Evolutionary conservation across 1,140 invertebrate species (phyloP).

Genomic region (Dendrolimus punctatus): DNA sequence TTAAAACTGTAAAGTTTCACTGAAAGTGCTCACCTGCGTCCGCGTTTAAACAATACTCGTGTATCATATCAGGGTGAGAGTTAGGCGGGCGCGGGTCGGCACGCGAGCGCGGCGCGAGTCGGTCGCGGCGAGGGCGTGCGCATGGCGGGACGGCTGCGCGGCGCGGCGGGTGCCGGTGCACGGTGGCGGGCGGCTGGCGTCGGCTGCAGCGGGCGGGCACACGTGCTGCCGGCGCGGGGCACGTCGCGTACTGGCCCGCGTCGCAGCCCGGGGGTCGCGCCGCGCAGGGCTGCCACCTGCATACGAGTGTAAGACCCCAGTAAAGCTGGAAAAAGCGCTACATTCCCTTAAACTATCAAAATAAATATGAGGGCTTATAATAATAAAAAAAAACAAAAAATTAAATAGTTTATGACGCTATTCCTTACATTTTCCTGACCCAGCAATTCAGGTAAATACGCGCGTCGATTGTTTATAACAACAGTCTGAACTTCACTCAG

Average conservation of each 20-base stretch:
- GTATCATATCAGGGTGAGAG: conserved; percentile 17
- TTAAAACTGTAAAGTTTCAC: conserved; percentile 30
- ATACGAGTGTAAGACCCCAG: too few species aligned
- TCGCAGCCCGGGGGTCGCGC: conserved; percentile 15
- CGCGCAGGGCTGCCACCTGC: conserved; percentile 13
- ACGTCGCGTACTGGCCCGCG: conserved; percentile 17
- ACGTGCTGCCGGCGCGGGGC: conserved; percentile 17
- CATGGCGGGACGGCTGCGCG: conserved; percentile 14
- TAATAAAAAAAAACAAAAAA: too few species aligned
- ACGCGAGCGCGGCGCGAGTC: conserved; percentile 11
- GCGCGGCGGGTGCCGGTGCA: conserved; percentile 1
- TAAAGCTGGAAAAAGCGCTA: too few species aligned
- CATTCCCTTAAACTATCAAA: too few species aligned
- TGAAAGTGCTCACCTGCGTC: conserved; percentile 22
- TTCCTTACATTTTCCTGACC: too few species aligned
- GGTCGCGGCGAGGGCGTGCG: conserved; percentile 11
- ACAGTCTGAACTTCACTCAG: too few species aligned
- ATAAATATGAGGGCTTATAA: too few species aligned
- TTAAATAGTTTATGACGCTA: too few species aligned
- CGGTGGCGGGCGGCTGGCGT: conserved; percentile 5
- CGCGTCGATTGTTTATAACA: too few species aligned
- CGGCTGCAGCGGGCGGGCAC: conserved; percentile 9
- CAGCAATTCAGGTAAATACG: too few species aligned
- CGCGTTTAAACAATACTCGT: conserved; percentile 16
- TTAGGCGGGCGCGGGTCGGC: conserved; percentile 10